These are phyloP conservation scores for Drosophila suzukii DNA, from an alignment of 1,140 invertebrate genomes.

Conservation along the genomic window DNA sequence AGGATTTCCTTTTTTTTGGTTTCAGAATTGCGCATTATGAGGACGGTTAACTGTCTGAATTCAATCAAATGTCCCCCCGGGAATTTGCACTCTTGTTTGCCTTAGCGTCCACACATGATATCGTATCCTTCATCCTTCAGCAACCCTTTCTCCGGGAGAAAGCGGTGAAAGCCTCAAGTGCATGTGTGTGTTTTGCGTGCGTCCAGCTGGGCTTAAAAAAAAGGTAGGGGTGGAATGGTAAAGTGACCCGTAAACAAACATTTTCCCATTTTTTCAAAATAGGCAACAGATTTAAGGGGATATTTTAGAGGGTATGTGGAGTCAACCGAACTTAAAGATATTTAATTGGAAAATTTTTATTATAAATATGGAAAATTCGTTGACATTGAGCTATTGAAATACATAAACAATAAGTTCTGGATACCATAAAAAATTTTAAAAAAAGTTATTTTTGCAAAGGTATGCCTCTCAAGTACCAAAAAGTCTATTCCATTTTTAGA, in stretches of 20 bases:
- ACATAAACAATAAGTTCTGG: background rate
- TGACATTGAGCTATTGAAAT: too few species aligned
- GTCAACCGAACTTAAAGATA: conserved; percentile 1
- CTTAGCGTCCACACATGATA: conserved; percentile 70
- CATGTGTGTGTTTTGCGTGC: conserved; percentile 46
- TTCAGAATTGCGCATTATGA: conserved; percentile 72
- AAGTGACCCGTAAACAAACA: conserved; percentile 80
- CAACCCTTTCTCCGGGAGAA: conserved; percentile 61
- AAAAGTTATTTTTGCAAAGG: too few species aligned
- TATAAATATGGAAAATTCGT: background rate
- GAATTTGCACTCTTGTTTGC: conserved; percentile 77
- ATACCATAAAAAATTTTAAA: background rate
- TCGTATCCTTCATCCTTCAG: conserved; percentile 43
- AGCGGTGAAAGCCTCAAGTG: conserved; percentile 64
- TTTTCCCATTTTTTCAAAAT: conserved; percentile 44
- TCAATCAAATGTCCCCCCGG: conserved; percentile 80
- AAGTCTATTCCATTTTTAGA: background rate
- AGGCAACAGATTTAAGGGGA: conserved; percentile 34
- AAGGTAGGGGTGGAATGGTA: conserved; percentile 32
- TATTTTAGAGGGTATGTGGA: conserved; percentile 16
- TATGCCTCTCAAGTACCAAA: background rate
- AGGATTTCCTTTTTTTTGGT: conserved; percentile 36
- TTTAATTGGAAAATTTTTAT: too few species aligned
- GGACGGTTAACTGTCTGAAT: conserved; percentile 70
- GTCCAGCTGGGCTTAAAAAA: conserved; percentile 50